Conservation (phyloP, 2,888 invertebrate species). For the Rhopalosiphum nymphaeae region DNA sequence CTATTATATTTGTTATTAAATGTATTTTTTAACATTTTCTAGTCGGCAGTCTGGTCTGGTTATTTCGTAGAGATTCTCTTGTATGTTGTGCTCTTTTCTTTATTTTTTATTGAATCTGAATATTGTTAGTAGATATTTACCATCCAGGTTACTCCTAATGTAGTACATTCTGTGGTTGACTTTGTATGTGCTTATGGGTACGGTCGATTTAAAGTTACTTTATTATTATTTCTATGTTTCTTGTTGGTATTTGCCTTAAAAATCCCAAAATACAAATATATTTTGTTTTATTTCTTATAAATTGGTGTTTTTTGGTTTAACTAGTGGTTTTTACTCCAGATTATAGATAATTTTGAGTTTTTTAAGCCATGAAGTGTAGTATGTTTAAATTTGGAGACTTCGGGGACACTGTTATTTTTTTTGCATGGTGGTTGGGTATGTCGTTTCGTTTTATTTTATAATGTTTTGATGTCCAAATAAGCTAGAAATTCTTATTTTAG, state of each 20-base stretch:
- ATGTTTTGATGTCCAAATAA: too few relatives aligned
- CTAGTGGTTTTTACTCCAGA: too few relatives aligned
- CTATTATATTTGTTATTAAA: neutral
- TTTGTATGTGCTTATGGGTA: neutral
- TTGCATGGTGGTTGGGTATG: too few relatives aligned
- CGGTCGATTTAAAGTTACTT: neutral
- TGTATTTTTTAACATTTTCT: neutral
- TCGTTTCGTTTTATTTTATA: too few relatives aligned
- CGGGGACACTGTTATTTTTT: too few relatives aligned
- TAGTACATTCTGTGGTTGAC: neutral
- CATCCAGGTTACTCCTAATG: neutral
- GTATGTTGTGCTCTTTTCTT: neutral
- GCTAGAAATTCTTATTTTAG: too few relatives aligned
- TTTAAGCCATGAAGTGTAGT: too few relatives aligned
- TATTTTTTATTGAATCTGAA: neutral
- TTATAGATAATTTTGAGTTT: too few relatives aligned
- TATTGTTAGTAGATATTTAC: neutral
- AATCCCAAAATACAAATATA: neutral
- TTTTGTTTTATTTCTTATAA: neutral
- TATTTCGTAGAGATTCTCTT: neutral
- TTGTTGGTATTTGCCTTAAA: neutral
- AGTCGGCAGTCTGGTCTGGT: neutral
- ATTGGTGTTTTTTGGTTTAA: too few relatives aligned
- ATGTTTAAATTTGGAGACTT: too few relatives aligned
- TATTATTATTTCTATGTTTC: slow-evolving; percentile 6